Evolutionary conservation across 2,888 invertebrate genomes (phyloP).

Genomic region (Yponomeuta malinellus): DNA sequence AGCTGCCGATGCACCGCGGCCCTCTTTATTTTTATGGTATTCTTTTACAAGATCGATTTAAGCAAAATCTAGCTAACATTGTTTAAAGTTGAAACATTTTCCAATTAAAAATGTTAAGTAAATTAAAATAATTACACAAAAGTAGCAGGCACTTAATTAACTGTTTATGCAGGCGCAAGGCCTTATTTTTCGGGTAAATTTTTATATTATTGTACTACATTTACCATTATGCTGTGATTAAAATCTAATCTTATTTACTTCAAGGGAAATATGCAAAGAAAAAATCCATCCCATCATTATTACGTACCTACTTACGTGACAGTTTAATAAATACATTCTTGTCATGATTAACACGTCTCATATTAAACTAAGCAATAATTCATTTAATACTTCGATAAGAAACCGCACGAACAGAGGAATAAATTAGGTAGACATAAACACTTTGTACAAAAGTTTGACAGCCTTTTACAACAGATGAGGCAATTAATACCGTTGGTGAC

Average conservation of each 20-base stretch:
- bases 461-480: constrained; percentile 40
- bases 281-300: not conserved
- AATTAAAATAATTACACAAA: not conserved
- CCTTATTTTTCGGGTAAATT: not conserved
- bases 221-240: constrained; percentile 3
- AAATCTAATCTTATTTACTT: not conserved
- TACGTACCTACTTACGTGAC: not conserved
- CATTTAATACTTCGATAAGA: constrained; percentile 56
- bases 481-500: constrained; percentile 46
- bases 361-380: constrained; percentile 53
- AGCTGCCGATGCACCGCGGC: not conserved
- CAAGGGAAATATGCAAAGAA: not conserved
- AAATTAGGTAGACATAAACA: constrained; percentile 12
- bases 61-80: not conserved
- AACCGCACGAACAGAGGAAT: constrained; percentile 13
- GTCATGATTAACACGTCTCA: constrained; percentile 56
- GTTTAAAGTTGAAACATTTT: not conserved
- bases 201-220: not conserved
- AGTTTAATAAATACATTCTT: constrained; percentile 59
- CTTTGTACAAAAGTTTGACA: constrained; percentile 57
- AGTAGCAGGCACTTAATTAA: not conserved
- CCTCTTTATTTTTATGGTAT: not conserved
- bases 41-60: constrained; percentile 1
- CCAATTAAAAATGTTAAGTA: not conserved
- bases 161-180: not conserved